These are phyloP conservation scores for Perithous albicinctus DNA, from an alignment of 2,888 invertebrate species.

Conservation along the genomic window DNA sequence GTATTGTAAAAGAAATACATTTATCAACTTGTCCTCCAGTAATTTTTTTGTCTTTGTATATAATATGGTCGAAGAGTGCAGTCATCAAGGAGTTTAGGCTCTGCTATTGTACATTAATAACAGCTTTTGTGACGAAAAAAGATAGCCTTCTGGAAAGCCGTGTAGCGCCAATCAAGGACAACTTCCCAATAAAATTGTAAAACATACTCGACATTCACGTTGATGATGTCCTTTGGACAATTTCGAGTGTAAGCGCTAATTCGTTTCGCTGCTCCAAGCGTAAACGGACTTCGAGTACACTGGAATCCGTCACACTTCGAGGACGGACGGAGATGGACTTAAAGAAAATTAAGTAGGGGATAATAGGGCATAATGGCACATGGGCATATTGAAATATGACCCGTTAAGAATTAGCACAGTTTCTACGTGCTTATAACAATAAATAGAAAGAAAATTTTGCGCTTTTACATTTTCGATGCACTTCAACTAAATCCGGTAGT, in stretches of 20 bases:
- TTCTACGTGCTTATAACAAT: neutral
- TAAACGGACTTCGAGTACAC: neutral
- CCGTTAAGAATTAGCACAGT: neutral
- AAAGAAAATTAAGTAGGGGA: neutral
- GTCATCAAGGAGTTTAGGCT: neutral
- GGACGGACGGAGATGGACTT: too few species aligned
- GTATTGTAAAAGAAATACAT: too few species aligned
- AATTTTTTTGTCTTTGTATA: too few species aligned
- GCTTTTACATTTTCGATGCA: neutral
- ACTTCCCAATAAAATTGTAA: neutral
- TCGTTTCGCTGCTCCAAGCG: conserved; percentile 2
- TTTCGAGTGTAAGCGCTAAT: conserved; percentile 6
- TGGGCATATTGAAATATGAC: neutral
- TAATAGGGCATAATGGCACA: neutral
- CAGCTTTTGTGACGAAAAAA: conserved; percentile 10
- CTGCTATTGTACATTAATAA: neutral
- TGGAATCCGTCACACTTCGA: conserved; percentile 8
- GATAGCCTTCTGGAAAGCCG: neutral
- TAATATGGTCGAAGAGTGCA: neutral
- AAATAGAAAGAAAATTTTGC: neutral
- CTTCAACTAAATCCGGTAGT: too few species aligned
- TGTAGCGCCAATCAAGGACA: neutral
- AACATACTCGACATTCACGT: neutral
- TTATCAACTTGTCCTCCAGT: too few species aligned
- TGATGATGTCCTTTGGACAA: neutral